Evolutionary conservation across 2,113 vertebrate genomes (phyloP).

Genomic region (Triplophysa dalaica): DNA sequence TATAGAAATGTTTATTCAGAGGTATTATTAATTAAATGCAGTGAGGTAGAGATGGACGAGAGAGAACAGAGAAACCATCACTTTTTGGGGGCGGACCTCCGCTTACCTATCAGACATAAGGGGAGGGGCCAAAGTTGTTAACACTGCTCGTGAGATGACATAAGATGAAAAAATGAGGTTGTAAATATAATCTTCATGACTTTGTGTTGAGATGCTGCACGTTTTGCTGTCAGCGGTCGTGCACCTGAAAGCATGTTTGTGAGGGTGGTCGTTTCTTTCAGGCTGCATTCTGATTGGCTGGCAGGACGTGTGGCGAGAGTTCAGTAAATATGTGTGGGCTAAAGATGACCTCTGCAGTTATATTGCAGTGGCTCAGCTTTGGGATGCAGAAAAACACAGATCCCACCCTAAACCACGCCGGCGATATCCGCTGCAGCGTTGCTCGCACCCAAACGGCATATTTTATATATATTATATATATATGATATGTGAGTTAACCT

Average conservation of each 20-base stretch:
- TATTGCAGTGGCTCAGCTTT: conserved; percentile 74
- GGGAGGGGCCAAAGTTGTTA: conserved; percentile 75
- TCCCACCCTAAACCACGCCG: conserved; percentile 55
- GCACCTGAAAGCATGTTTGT: conserved; percentile 17
- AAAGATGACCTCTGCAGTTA: conserved; percentile 75
- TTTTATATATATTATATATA: conserved; percentile 85
- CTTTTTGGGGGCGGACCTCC: conserved; percentile 26
- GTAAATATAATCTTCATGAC: conserved; percentile 81
- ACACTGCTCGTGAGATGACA: conserved; percentile 73
- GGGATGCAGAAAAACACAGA: conserved; percentile 41
- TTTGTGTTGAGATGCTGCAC: conserved; percentile 68
- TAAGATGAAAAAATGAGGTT: conserved; percentile 70
- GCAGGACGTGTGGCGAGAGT: conserved; percentile 66
- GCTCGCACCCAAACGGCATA: conserved; percentile 74
- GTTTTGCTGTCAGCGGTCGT: conserved; percentile 43
- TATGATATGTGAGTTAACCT: conserved; percentile 83
- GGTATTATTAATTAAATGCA: conserved; percentile 79
- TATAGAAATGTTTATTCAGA: conserved; percentile 83
- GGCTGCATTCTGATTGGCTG: conserved; percentile 47
- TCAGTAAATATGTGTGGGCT: conserved; percentile 69
- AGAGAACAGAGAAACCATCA: conserved; percentile 61
- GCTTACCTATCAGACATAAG: conserved; percentile 53
- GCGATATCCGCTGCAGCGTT: conserved; percentile 68
- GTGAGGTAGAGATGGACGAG: conserved; percentile 70
- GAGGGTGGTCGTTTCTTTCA: background rate